A percentile compares a stretch with the other conserved stretches of the same genome.
Evolutionary conservation across 2,113 vertebrate genomes (phyloP).

Genomic region (Colius striatus): DNA sequence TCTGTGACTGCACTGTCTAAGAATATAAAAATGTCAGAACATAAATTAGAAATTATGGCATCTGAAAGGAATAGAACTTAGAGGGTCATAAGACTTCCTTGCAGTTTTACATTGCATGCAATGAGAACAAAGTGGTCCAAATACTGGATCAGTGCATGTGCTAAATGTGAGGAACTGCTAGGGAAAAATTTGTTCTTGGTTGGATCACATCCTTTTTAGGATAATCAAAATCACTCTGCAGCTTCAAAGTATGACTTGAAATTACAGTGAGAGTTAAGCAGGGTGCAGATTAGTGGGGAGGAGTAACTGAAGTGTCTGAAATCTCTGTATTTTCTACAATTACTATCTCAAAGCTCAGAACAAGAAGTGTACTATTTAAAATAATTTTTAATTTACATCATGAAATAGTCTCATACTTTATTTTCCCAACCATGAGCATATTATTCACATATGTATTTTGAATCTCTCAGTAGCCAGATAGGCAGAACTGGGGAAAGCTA

Average conservation of each 20-base stretch:
- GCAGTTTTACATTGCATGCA: not conserved
- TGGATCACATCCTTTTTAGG: not conserved
- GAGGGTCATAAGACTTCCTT: not conserved
- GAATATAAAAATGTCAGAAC: not conserved
- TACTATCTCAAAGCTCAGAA: not conserved
- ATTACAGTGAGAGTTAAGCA: not conserved
- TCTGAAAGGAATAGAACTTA: not conserved
- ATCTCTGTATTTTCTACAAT: not conserved
- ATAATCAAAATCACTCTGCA: not conserved
- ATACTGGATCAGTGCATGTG: not conserved
- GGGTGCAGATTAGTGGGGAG: not conserved
- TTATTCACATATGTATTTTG: not conserved
- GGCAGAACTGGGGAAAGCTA: not conserved
- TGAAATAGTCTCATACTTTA: not conserved
- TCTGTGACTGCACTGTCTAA: not conserved
- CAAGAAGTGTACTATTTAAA: not conserved
- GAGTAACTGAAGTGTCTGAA: not conserved
- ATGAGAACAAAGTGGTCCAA: not conserved
- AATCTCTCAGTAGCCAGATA: not conserved
- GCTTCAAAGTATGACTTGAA: not conserved
- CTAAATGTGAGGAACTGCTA: not conserved
- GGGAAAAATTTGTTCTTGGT: not conserved
- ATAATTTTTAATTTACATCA: not conserved
- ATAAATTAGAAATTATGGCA: not conserved
- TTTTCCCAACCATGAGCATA: not conserved